Evolutionary conservation across 2,888 invertebrate genomes (phyloP), one percentile per base, ranked within the genome.

Genomic region (Protula sp.): DNA sequence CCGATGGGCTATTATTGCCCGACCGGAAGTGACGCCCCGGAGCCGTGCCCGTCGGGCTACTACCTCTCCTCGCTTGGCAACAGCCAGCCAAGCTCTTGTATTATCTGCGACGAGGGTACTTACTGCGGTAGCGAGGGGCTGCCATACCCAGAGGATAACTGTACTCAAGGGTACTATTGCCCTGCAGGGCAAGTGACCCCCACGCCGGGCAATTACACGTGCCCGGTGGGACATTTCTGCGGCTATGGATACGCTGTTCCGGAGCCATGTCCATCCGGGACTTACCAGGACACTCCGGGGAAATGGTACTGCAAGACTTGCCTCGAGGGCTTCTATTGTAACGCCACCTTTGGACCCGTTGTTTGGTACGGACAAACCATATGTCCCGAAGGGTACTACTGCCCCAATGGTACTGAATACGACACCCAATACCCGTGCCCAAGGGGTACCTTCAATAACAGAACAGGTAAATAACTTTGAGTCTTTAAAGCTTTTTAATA

Each of bases 321-420:
- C 60, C 73, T 75, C 4, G 67, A 65, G 4, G 77, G 78, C 2
- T 70, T 70, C 64, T 78, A 70, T 68, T 79, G 79, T 68, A 77
- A 78, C 55, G 77, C 78, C 27, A 76, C 76, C 1, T 68, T 62
- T 56, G 72, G 74, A 5, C 76, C 77, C 2, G 75, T 79, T 29
- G 67, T 72, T 28, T 68, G 62, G 59, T 76, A 71, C 47, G 70
- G 70, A 2, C 54, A 64, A 26, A 71, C 68, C 52, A 52, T 75
- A 9, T 79, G 79, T 67, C 78, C 76, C 2, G 75, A 74, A 50
- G 79, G 79, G 2, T 74, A 67, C 62, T 79, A 75, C 64, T 79
- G 79, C 64, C 76, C 75, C 0, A 72, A 70, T 48, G 76, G 76
- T 9, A 79, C 79, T 9, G 57, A 70, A 28, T 70, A 72, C 63